phyloP scores from a whole-genome alignment of 2,113 vertebrate genomes.

The Mixornis gularis region DNA sequence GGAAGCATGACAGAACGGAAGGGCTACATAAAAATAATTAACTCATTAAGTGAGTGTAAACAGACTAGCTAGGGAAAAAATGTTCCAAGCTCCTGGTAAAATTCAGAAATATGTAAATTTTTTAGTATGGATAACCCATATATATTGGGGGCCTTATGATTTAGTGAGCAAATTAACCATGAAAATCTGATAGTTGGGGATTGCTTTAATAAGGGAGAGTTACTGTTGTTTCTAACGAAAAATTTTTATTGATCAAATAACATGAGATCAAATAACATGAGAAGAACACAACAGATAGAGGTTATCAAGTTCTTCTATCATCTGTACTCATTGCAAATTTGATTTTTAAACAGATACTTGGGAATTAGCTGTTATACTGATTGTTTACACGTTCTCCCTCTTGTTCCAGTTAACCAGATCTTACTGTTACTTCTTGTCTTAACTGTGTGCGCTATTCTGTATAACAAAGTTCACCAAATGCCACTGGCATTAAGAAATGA shows the following conservation, averaged over 20 bases:
- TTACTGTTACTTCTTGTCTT: constrained; percentile 84
- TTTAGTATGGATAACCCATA: neutral
- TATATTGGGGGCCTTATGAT: neutral
- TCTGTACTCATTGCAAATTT: neutral
- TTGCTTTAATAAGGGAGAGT: neutral
- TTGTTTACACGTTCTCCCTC: neutral
- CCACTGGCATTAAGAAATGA: constrained; percentile 39
- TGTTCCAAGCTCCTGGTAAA: neutral
- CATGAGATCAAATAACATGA: neutral
- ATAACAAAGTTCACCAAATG: constrained; percentile 77
- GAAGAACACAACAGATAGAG: neutral
- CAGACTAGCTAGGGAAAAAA: neutral
- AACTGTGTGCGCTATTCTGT: constrained; percentile 81
- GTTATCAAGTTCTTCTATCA: neutral
- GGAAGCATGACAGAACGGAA: neutral
- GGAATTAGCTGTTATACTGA: neutral
- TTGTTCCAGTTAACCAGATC: constrained; percentile 80
- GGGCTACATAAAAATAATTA: neutral
- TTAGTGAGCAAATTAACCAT: neutral
- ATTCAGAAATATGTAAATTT: neutral
- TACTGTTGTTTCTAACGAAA: neutral
- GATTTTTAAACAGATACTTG: neutral
- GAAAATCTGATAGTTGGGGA: neutral
- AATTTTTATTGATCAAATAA: neutral
- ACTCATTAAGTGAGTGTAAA: neutral